Evolutionary conservation across 53 echinoderm and acorn worm genomes (phyloP), one percentile per base, ranked within the genome.

Genomic region (Apostichopus leukothele): DNA sequence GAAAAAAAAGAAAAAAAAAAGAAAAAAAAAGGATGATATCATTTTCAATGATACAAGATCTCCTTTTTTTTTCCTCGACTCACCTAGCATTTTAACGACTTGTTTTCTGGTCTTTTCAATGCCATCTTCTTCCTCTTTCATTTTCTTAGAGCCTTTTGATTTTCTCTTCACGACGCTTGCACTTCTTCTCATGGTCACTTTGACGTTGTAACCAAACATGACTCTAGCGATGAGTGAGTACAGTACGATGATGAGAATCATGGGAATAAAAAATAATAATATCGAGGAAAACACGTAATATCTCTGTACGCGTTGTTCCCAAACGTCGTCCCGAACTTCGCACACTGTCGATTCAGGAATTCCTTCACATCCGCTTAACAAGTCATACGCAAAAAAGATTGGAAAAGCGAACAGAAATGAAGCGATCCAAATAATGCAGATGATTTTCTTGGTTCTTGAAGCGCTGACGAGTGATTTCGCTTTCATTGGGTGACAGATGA

Each of bases 191-290:
- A 92, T 92, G 0, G 90, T 52, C 5, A 92, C 90, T 73, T 92
- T 89, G 52, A 92, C 78, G 75, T 96, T 92, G 68, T 90, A 91
- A 8, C 99, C 94, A 59, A 89, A 96, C 79, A 98, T 75, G 21
- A 94, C 96, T 20, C 95, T 92, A 26, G 99, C 99, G 25, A 98
- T 98, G 18, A 98, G 89, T 9, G 94, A 92, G 88, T 98, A 98
- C 26, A 97, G 89, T 0, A 94, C 92, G 10, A 91, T 92, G 75
- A 96, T 97, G 0, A 96, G 83, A 9, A 90, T 89, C 99, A 98
- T 98, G 6, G 99, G 99, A 13, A 96, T 87, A 50, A 96, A 89
- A 74, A 98, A 96, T 20, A 98, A 93, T n/a, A 98, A 54, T 21
- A 94, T 94, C 8, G 95, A 91, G 3, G 95, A 95, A 39, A 89